Percentiles rank a stretch among this genome's conserved stretches.
phyloP scores from a whole-genome alignment of 2,797 vertebrate genomes.

The Sphenopsis melanotis region DNA sequence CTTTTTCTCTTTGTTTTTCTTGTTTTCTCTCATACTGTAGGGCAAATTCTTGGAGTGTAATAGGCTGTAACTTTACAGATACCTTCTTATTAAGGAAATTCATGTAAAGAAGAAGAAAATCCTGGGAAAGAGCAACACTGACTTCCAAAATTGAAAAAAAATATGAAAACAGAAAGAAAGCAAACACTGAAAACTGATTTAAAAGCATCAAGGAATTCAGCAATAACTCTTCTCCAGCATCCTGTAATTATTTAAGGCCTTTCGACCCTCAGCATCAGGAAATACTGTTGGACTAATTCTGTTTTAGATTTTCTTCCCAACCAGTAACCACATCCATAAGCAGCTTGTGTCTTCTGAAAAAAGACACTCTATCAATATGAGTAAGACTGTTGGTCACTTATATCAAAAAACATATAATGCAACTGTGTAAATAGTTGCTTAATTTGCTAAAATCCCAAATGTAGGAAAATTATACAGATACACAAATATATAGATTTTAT shows the following conservation, averaged over 20 bases:
- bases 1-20: neutral
- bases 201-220: conserved; percentile 36
- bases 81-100: conserved; percentile 11
- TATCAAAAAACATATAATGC: conserved; percentile 53
- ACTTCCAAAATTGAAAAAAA: neutral
- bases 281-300: conserved; percentile 61
- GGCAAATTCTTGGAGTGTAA: conserved; percentile 57
- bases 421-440: conserved; percentile 67
- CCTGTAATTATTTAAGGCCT: conserved; percentile 50
- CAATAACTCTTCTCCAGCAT: conserved; percentile 33
- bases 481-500: conserved; percentile 70
- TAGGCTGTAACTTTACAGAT: conserved; percentile 44
- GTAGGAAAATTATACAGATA: conserved; percentile 74
- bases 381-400: conserved; percentile 58
- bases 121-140: conserved; percentile 39
- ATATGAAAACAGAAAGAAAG: neutral
- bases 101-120: conserved; percentile 57
- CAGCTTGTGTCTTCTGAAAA: conserved; percentile 52
- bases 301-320: conserved; percentile 58
- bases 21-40: conserved; percentile 48
- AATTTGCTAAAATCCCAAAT: conserved; percentile 73
- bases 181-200: conserved; percentile 71
- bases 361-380: conserved; percentile 47
- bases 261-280: conserved; percentile 24
- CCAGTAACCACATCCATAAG: conserved; percentile 35